Base-by-base conservation (phyloP, 2,797 vertebrate genomes). In the Hemibagrus guttatus region DNA sequence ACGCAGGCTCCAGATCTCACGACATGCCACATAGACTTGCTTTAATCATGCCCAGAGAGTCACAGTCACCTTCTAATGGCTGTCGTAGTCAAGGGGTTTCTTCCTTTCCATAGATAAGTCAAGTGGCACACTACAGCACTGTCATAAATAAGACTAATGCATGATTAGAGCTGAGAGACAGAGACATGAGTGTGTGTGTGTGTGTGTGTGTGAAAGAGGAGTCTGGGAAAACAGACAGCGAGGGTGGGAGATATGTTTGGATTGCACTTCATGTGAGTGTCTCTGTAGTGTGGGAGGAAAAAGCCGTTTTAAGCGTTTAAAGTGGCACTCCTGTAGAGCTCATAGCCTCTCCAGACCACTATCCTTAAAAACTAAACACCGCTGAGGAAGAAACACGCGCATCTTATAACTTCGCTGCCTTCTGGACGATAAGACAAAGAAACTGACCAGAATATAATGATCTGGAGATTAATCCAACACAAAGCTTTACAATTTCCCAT, bases 301-400 rank as follows among this genome's bases (percentile, higher is more conserved):
- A 83, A 81, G 78, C 58, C 35, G n/a, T 61, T 61, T 63, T 74
- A 75, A 68, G 16, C 4, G 21, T 26, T 63, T 78, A 49, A 87
- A 90, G 87, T 81, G 86, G 84, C 81, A 78, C 87, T 82, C 81
- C 31, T 54, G 42, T 84, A 63, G 84, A 85, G 75, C 63, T 49
- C 31, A 56, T 11, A 0, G 35, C 11, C 35, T 59, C 61, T 87
- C 39, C 66, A 71, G 66, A 76, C 49, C 49, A 66, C 83, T n/a
- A 49, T 64, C 21, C 54, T 28, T 54, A 61, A 52, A 26, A 23
- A 21, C 19, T 2, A 66, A 68, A 71, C 11, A 80, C 17, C 13
- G 23, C n/a, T 1, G 8, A 21, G 49, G 49, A 76, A 16, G 13
- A 31, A 56, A 56, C 74, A 31, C 8, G 4, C 6, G 23, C 52